These are phyloP conservation scores for Aspidiotus destructor DNA, from an alignment of 2,888 invertebrate species.

Conservation along the genomic window DNA sequence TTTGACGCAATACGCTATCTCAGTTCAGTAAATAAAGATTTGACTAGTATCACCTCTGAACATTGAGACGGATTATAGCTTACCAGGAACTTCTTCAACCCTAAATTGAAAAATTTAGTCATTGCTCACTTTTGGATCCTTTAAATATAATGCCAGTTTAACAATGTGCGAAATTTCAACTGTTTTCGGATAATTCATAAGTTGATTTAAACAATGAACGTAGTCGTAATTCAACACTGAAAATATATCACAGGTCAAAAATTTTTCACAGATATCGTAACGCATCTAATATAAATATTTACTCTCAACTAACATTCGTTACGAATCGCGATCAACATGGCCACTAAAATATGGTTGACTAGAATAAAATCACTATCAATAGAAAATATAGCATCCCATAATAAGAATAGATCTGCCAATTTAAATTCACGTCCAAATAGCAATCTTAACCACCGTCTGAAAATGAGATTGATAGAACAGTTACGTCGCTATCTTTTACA, in stretches of 20 bases:
- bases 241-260: slow-evolving; percentile 33
- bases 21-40: too few relatives aligned
- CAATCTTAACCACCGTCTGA: slow-evolving; percentile 70
- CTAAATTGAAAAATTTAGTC: neutral
- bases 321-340: slow-evolving; percentile 64
- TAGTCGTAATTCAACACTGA: slow-evolving; percentile 55
- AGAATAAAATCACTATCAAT: slow-evolving; percentile 50
- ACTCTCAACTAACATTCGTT: slow-evolving; percentile 53
- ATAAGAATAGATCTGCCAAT: slow-evolving; percentile 59
- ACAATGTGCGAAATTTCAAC: slow-evolving; percentile 55
- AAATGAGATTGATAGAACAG: slow-evolving; percentile 31
- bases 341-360: slow-evolving; percentile 61
- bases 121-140: slow-evolving; percentile 40
- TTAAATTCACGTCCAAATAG: slow-evolving; percentile 77
- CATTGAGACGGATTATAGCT: too few relatives aligned
- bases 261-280: too few relatives aligned
- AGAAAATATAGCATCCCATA: slow-evolving; percentile 78
- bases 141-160: slow-evolving; percentile 50
- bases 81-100: too few relatives aligned
- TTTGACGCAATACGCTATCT: too few relatives aligned
- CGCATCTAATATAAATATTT: neutral
- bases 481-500: neutral
- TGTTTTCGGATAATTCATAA: slow-evolving; percentile 59
- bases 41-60: too few relatives aligned
- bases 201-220: slow-evolving; percentile 52